A percentile compares a stretch with the other conserved stretches of the same genome.
phyloP scores from a whole-genome alignment of 1,140 invertebrate species.

The Sesamia nonagrioides region DNA sequence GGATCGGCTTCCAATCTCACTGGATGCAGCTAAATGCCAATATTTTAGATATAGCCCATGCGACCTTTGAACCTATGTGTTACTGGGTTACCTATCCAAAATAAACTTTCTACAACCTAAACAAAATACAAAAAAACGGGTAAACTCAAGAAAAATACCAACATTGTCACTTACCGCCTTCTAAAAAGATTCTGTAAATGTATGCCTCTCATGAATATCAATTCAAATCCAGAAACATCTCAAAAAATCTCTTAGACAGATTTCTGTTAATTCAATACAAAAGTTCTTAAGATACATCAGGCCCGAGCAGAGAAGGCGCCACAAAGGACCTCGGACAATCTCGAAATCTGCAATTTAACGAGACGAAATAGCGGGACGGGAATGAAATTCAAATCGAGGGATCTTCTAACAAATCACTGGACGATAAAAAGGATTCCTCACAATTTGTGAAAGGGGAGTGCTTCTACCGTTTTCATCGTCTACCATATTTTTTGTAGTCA shows the following conservation, averaged over 20 bases:
- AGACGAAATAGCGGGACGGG: constrained; percentile 40
- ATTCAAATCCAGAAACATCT: background rate
- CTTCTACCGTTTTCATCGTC: background rate
- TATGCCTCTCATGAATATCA: background rate
- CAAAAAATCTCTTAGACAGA: background rate
- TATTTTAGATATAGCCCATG: too few species aligned
- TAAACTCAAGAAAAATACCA: too few species aligned
- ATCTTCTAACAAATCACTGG: constrained; percentile 42
- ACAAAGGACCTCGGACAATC: constrained; percentile 23
- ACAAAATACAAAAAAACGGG: too few species aligned
- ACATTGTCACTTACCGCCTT: too few species aligned
- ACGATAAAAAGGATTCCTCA: constrained; percentile 45
- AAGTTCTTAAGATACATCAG: constrained; percentile 44
- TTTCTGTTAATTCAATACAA: constrained; percentile 42
- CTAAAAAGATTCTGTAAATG: background rate
- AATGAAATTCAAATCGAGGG: constrained; percentile 48
- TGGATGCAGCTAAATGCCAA: too few species aligned
- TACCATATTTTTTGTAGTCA: constrained; percentile 20
- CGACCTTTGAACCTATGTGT: too few species aligned
- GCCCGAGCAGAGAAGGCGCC: background rate
- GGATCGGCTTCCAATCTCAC: too few species aligned
- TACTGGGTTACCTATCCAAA: too few species aligned
- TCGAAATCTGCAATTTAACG: constrained; percentile 49
- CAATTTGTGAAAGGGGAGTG: constrained; percentile 43
- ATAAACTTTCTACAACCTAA: too few species aligned